Conservation (phyloP, 2,888 invertebrate species). For the Nephrotoma appendiculata region DNA sequence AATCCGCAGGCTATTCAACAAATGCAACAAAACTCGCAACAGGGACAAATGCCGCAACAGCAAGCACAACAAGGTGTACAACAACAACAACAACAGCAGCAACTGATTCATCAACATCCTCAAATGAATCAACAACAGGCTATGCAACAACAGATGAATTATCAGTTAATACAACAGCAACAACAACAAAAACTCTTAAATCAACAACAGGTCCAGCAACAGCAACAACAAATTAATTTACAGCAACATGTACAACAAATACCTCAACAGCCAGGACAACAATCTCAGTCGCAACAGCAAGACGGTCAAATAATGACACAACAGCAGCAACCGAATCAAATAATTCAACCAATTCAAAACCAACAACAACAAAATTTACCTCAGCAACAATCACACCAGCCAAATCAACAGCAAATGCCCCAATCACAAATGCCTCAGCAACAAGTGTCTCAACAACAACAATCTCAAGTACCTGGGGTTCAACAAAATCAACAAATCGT, state of each 20-base stretch:
- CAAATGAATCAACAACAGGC: slow-evolving; percentile 21
- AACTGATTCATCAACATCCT: slow-evolving; percentile 16
- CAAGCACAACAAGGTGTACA: slow-evolving; percentile 24
- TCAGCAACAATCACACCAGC: slow-evolving; percentile 7
- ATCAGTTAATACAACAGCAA: slow-evolving; percentile 9
- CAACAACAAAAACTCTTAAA: slow-evolving; percentile 6
- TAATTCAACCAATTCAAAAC: slow-evolving; percentile 2
- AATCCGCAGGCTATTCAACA: slow-evolving; percentile 10
- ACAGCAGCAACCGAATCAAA: not conserved
- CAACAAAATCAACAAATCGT: slow-evolving; percentile 15
- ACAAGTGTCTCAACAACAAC: slow-evolving; percentile 39
- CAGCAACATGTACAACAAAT: slow-evolving; percentile 31
- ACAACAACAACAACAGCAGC: slow-evolving; percentile 19
- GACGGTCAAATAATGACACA: slow-evolving; percentile 13
- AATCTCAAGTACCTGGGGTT: slow-evolving; percentile 28
- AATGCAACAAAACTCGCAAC: slow-evolving; percentile 20
- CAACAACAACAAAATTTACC: slow-evolving; percentile 8
- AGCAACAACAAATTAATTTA: slow-evolving; percentile 18
- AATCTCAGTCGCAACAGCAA: slow-evolving; percentile 18
- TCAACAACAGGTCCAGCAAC: slow-evolving; percentile 18
- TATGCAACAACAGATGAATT: slow-evolving; percentile 20
- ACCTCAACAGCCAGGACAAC: slow-evolving; percentile 25
- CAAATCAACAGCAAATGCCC: slow-evolving; percentile 17
- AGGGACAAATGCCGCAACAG: slow-evolving; percentile 18
- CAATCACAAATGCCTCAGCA: slow-evolving; percentile 15